Evolutionary conservation across 2,113 vertebrate genomes (phyloP), one percentile per base, ranked within the genome.

Genomic region (Hyperopisus bebe): DNA sequence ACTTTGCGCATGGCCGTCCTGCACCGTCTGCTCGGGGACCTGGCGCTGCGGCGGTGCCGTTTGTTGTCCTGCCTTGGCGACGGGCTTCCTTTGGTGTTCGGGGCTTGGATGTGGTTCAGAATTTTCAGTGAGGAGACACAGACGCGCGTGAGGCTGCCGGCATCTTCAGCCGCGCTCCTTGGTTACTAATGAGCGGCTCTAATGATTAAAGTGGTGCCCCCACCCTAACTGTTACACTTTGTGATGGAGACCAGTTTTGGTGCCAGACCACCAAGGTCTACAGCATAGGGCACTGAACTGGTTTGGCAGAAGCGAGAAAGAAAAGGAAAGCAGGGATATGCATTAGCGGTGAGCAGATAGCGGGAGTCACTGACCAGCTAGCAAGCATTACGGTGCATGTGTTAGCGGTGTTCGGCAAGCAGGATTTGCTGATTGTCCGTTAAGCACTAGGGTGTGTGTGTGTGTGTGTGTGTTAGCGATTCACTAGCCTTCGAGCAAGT

Each of bases 1-100:
- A 44, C 48, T 39, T 90, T 87, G 48, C 70, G 82, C 31, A 42
- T 48, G 90, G 90, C 89, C 90, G 89, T 91, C 58, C 42, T 91
- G 90, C 74, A 86, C 91, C 93, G 90, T 91, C 92, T 93, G 92
- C 91, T 93, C 83, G 44, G 93, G 92, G 92, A 93, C 51, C 87
- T 87, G 90, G 88, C 58, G 50, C 83, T 74, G 80, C 90, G 48
- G 88, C 48, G 66, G 86, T 89, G 91, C 91, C 89, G 87, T 92
- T 93, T 90, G 91, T 91, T 92, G 92, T 92, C 91, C 92, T 77
- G 89, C 90, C 90, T 92, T 89, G 88, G 86, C 35, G 90, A 88
- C 21, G 3, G 53, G 39, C 89, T 82, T 84, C 35, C 77, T 82
- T 46, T 21, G 87, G 10, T 5, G 51, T 42, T 80, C 35, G 19